Evolutionary conservation across 2,797 vertebrate genomes (phyloP).

Genomic region (Sebastes paucispinis): DNA sequence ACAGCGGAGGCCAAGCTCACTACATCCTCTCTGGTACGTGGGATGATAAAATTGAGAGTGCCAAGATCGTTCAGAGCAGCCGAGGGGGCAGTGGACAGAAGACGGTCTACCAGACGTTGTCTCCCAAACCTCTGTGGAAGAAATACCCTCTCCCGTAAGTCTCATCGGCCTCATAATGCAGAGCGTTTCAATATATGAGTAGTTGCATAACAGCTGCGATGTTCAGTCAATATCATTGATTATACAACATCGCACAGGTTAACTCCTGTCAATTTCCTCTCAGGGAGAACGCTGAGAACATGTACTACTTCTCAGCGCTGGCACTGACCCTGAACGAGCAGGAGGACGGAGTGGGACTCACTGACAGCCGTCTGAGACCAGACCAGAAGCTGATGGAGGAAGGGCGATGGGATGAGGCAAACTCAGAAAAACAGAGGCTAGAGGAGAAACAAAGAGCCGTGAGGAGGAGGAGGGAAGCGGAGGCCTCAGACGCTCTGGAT

Average conservation of each 20-base stretch:
- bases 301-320: constrained; percentile 96
- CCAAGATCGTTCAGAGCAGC: constrained; percentile 86
- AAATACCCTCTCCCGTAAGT: constrained; percentile 93
- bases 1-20: constrained; percentile 87
- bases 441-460: constrained; percentile 94
- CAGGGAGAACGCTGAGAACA: constrained; percentile 96
- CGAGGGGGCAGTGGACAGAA: constrained; percentile 87
- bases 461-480: constrained; percentile 91
- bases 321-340: constrained; percentile 93
- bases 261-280: background rate
- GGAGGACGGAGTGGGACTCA: constrained; percentile 86
- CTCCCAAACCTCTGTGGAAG: constrained; percentile 92
- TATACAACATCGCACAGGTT: background rate
- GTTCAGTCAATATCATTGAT: constrained; percentile 16
- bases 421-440: constrained; percentile 93
- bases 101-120: constrained; percentile 84
- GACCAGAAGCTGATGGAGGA: constrained; percentile 98
- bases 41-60: constrained; percentile 97
- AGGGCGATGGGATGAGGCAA: constrained; percentile 96
- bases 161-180: background rate
- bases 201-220: constrained; percentile 2
- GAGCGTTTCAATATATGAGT: background rate
- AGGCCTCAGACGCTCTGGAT: constrained; percentile 86
- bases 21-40: constrained; percentile 94
- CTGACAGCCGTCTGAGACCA: constrained; percentile 92